These are phyloP conservation scores for Trachelus iudaicus DNA, from an alignment of 2,888 invertebrate genomes.

Conservation along the genomic window DNA sequence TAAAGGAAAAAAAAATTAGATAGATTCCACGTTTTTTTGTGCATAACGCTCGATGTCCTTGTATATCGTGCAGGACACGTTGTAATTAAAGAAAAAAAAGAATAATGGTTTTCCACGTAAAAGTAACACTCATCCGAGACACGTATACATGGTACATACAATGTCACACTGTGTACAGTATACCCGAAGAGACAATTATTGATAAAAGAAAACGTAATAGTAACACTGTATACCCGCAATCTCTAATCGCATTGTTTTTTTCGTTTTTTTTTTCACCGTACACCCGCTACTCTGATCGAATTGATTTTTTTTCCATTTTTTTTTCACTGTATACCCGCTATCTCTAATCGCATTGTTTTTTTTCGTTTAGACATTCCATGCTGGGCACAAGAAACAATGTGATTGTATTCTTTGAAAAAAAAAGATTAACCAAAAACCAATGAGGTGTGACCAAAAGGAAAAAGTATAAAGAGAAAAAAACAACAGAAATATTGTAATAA, in stretches of 20 bases:
- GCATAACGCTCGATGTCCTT: no score
- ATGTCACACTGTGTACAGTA: no score
- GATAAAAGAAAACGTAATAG: no score
- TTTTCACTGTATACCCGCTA: not conserved
- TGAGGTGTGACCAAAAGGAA: no score
- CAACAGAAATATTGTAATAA: conserved; percentile 15
- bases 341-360: conserved; percentile 22
- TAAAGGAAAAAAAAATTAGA: conserved; percentile 21
- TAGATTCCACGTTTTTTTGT: conserved; percentile 26
- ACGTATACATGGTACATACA: no score
- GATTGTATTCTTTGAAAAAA: conserved; percentile 39
- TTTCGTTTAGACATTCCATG: conserved; percentile 57
- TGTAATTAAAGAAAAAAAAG: no score
- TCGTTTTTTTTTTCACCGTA: not conserved
- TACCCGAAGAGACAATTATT: no score
- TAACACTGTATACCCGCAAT: conserved; percentile 1
- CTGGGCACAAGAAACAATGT: conserved; percentile 29
- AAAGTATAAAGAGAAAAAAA: conserved; percentile 24
- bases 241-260: not conserved
- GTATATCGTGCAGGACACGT: no score
- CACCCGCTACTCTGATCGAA: conserved; percentile 14
- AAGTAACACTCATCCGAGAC: no score
- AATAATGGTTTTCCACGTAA: no score
- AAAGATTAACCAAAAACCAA: conserved; percentile 21
- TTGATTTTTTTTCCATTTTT: not conserved